Evolutionary conservation across 2,113 vertebrate genomes (phyloP), one percentile per base, ranked within the genome.

Genomic region (Hippoglossus stenolepis): DNA sequence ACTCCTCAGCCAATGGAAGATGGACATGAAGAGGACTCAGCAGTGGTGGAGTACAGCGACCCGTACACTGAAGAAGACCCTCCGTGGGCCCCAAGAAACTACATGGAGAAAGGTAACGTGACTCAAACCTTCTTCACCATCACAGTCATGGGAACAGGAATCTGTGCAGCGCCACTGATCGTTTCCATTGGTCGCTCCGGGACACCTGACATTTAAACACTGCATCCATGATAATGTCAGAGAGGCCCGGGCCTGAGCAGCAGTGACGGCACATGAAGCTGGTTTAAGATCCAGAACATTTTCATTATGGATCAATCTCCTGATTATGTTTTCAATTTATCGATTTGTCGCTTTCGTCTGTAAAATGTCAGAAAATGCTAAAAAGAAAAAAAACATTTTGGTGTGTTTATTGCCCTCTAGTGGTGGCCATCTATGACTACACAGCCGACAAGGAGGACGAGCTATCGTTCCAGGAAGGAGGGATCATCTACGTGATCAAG

Each of bases 341-440:
- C 9, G 9, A 38, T 38, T 38, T 10, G 35, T 10, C 8, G 35
- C 8, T 38, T 31, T 3, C 1, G 18, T 20, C 18, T n/a, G 51
- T 53, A 45, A 38, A 38, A 38, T 38, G 35, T 38, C 35, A 38
- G 35, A 38, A 38, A 38, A 38, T 38, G 35, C 35, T 9, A 38
- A 38, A 38, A 38, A 38, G 9, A 38, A 38, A 38, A 47, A 4
- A n/a, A 5, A 43, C 31, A 20, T 3, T 1, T 4, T 0, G 10
- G 4, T 47, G 58, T 80, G 65, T 79, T 24, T 79, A 64, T 79
- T 17, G n/a, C 82, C 73, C 66, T 38, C 74, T 84, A 98, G 97
- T 99, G 93, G 97, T 99, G 89, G 97, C 97, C 8, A 98, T 98
- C 87, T 98, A 99, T 17, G 97, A 99, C 93, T 99, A 98, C 92